Evolutionary conservation across 1,140 invertebrate genomes (phyloP).

Genomic region (Drosophila kepulauana): DNA sequence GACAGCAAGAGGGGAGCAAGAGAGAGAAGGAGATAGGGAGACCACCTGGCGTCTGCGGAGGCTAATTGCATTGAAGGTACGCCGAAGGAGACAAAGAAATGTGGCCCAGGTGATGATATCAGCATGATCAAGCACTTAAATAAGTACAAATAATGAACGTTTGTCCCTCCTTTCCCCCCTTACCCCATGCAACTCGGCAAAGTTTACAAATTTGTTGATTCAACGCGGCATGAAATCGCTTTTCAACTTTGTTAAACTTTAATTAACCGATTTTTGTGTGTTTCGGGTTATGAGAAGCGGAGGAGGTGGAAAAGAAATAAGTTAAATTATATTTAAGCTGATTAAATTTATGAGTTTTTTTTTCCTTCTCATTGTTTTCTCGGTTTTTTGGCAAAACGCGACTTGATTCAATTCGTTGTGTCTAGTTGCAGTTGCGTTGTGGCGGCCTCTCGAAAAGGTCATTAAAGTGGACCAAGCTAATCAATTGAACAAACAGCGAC

Average conservation of each 20-base stretch:
- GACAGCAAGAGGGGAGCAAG: constrained; percentile 11
- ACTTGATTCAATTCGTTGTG: constrained; percentile 63
- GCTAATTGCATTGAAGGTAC: constrained; percentile 76
- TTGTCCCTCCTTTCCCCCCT: neutral
- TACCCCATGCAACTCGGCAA: constrained; percentile 36
- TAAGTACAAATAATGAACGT: constrained; percentile 78
- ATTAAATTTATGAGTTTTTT: constrained; percentile 59
- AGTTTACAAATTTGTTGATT: constrained; percentile 81
- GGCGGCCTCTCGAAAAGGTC: constrained; percentile 39
- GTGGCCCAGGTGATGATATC: constrained; percentile 79
- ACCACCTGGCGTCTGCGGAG: constrained; percentile 75
- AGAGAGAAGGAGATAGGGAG: constrained; percentile 32
- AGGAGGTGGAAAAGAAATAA: constrained; percentile 38
- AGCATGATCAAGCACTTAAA: constrained; percentile 83
- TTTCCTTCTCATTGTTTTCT: neutral
- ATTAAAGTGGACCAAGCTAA: constrained; percentile 72
- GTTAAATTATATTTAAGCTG: constrained; percentile 79
- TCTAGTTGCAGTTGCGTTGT: neutral
- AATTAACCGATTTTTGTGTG: constrained; percentile 75
- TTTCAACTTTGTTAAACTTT: constrained; percentile 80
- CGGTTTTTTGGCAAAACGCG: constrained; percentile 47
- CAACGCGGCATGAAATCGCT: constrained; percentile 81
- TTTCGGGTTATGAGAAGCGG: constrained; percentile 9
- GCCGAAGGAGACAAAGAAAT: constrained; percentile 63
- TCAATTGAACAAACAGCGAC: constrained; percentile 57